Evolutionary conservation across 2,888 invertebrate genomes (phyloP).

Genomic region (Caenorhabditis sp.): DNA sequence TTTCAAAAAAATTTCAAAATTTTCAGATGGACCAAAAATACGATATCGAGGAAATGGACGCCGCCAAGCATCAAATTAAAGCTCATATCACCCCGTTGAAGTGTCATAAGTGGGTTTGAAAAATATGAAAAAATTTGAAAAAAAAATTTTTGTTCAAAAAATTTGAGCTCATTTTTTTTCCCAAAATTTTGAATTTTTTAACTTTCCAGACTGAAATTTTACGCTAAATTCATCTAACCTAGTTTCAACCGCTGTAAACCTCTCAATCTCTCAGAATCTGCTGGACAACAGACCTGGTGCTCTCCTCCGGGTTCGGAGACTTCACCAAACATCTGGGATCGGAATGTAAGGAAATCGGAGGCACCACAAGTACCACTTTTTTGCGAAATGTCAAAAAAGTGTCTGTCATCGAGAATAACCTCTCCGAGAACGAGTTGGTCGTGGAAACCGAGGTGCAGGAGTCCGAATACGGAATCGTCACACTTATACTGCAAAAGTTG

Average conservation of each 20-base stretch:
- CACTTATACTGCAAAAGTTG: constrained; percentile 59
- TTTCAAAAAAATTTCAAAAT: background rate
- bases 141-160: constrained; percentile 4
- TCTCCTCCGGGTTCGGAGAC: constrained; percentile 52
- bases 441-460: constrained; percentile 70
- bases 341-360: constrained; percentile 75
- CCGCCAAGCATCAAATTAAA: constrained; percentile 75
- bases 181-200: background rate
- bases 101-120: constrained; percentile 74
- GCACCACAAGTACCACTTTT: constrained; percentile 69
- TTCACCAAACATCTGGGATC: constrained; percentile 67
- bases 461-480: constrained; percentile 69
- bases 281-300: constrained; percentile 70
- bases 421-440: constrained; percentile 62
- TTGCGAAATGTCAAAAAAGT: constrained; percentile 69
- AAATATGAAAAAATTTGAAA: background rate
- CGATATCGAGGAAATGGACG: constrained; percentile 77
- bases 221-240: background rate
- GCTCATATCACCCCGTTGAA: constrained; percentile 80
- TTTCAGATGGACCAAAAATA: constrained; percentile 80
- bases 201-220: background rate
- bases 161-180: too few species aligned
- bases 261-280: constrained; percentile 75
- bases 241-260: background rate
- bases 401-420: constrained; percentile 45